Percentiles rank a stretch among this genome's conserved stretches.
phyloP scores from a whole-genome alignment of 2,797 vertebrate species.

The Chelmon rostratus region DNA sequence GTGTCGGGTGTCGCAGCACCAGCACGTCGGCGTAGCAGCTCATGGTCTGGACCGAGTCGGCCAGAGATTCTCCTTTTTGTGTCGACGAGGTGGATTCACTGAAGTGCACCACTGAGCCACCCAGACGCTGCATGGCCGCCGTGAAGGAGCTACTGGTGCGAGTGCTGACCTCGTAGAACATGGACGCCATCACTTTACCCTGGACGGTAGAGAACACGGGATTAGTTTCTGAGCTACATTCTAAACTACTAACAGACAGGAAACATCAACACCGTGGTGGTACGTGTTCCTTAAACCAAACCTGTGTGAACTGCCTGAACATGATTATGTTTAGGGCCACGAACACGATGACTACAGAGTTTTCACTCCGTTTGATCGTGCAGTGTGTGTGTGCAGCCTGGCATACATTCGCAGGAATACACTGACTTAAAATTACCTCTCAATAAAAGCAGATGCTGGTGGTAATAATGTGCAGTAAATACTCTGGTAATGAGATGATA shows the following conservation, averaged over 20 bases:
- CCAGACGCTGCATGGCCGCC: conserved; percentile 95
- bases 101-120: conserved; percentile 94
- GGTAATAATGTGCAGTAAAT: not conserved
- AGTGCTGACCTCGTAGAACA: conserved; percentile 98
- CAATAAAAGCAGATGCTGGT: not conserved
- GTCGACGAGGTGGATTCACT: conserved; percentile 93
- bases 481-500: too few relatives aligned
- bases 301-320: too few relatives aligned
- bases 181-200: conserved; percentile 97
- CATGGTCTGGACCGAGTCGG: conserved; percentile 97
- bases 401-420: not conserved
- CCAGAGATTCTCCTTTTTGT: conserved; percentile 95
- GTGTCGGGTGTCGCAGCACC: conserved; percentile 94
- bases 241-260: not conserved
- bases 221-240: accelerated
- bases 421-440: not conserved
- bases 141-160: conserved; percentile 96
- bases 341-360: too few relatives aligned
- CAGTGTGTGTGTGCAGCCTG: not conserved
- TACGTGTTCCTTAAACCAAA: not conserved
- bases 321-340: not conserved
- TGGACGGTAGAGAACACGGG: conserved; percentile 44
- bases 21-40: conserved; percentile 94
- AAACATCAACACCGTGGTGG: too few relatives aligned
- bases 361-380: not conserved